Percentiles rank a stretch among this genome's conserved stretches.
These are phyloP conservation scores for Maconellicoccus hirsutus DNA, from an alignment of 1,140 invertebrate species.

Conservation along the genomic window DNA sequence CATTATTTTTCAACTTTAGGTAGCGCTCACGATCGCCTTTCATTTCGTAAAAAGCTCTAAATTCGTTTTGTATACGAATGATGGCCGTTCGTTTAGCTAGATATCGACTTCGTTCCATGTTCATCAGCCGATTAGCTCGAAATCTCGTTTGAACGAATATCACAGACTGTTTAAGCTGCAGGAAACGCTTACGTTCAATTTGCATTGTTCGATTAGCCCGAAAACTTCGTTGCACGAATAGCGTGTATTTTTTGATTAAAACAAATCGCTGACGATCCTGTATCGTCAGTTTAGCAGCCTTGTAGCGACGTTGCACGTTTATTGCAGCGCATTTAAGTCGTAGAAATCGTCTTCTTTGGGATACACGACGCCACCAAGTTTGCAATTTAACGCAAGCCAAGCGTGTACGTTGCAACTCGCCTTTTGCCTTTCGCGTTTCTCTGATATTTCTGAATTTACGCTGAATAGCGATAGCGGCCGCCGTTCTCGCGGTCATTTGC, in stretches of 20 bases:
- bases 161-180: constrained; percentile 22
- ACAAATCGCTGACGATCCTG: constrained; percentile 23
- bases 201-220: constrained; percentile 30
- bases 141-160: constrained; percentile 17
- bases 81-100: constrained; percentile 37
- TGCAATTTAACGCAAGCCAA: constrained; percentile 30
- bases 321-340: constrained; percentile 38
- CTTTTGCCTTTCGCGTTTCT: constrained; percentile 29
- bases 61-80: constrained; percentile 43
- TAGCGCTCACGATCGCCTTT: constrained; percentile 30
- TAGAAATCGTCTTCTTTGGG: constrained; percentile 23
- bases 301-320: constrained; percentile 43
- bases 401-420: constrained; percentile 27
- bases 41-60: constrained; percentile 31
- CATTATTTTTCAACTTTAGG: constrained; percentile 35
- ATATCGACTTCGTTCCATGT: constrained; percentile 29
- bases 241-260: constrained; percentile 27
- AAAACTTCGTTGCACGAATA: constrained; percentile 37
- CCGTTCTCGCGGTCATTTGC: neutral
- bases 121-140: constrained; percentile 34
- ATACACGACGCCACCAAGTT: constrained; percentile 34
- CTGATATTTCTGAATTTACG: constrained; percentile 28
- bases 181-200: constrained; percentile 25
- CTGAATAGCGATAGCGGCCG: neutral
- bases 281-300: constrained; percentile 29